These are phyloP conservation scores for Melanocharis versteri DNA, from an alignment of 2,113 vertebrate species.

Conservation along the genomic window DNA sequence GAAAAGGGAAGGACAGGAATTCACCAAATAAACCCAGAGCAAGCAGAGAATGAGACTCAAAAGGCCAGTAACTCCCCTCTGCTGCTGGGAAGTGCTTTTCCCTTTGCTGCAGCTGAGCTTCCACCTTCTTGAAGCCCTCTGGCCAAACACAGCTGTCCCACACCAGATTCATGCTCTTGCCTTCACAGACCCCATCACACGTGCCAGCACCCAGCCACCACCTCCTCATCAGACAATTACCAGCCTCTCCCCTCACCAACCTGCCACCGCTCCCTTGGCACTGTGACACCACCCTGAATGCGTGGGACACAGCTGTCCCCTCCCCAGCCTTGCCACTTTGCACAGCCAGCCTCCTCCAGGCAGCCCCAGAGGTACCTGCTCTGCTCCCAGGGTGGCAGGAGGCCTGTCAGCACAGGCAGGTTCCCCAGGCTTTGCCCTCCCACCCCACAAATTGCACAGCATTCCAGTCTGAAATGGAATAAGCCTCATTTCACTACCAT, in stretches of 20 bases:
- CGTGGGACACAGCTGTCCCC: rapidly evolving
- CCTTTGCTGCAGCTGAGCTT: not conserved
- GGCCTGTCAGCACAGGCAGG: not conserved
- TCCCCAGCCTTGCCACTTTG: not conserved
- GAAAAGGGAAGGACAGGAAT: conserved; percentile 64
- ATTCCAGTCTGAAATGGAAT: not conserved
- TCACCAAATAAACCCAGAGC: conserved; percentile 48
- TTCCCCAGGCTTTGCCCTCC: not conserved
- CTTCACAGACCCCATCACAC: rapidly evolving
- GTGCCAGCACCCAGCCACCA: not conserved
- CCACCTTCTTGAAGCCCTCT: not conserved
- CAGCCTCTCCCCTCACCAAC: not conserved
- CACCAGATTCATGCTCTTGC: not conserved
- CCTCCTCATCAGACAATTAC: not conserved
- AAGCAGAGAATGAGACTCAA: not conserved
- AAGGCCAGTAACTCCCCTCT: not conserved
- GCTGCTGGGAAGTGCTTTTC: rapidly evolving
- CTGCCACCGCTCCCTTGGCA: not conserved
- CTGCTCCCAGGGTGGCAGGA: not conserved
- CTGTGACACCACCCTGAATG: not conserved
- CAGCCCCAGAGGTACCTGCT: not conserved
- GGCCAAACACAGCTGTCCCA: not conserved
- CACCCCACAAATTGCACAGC: not conserved
- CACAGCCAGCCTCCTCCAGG: not conserved
- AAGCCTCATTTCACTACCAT: not conserved